Evolutionary conservation across 2,888 invertebrate genomes (phyloP).

Genomic region (Drosophila melanosoma): DNA sequence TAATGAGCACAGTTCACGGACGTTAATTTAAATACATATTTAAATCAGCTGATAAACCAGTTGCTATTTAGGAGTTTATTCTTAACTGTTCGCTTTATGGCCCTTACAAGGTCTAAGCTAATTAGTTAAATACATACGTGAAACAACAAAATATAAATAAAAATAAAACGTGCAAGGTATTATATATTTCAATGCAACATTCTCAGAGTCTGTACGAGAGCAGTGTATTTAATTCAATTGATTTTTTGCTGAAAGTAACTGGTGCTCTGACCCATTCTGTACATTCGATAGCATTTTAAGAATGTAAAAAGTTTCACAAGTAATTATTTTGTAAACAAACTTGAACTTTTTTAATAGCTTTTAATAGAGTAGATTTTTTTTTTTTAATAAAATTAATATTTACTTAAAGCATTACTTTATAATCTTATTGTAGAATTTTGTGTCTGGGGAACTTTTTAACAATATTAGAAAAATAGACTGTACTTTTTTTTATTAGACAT

Average conservation of each 20-base stretch:
- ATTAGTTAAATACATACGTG: conserved; percentile 31
- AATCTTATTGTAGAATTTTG: background rate
- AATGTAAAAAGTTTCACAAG: conserved; percentile 12
- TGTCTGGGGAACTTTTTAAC: background rate
- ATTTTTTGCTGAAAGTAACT: conserved; percentile 4
- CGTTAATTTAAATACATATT: conserved; percentile 56
- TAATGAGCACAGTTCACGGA: conserved; percentile 58
- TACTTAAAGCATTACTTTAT: background rate
- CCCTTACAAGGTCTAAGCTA: conserved; percentile 56
- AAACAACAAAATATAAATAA: conserved; percentile 5
- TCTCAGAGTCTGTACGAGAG: conserved; percentile 1
- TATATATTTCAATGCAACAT: conserved; percentile 2
- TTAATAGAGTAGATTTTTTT: conserved; percentile 6
- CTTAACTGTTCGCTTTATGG: conserved; percentile 26
- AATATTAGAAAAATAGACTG: background rate
- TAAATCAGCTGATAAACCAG: conserved; percentile 55
- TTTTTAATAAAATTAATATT: background rate
- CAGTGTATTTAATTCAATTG: background rate
- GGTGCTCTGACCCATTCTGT: too few species aligned
- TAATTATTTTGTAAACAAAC: conserved; percentile 11
- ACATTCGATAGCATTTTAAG: conserved; percentile 2
- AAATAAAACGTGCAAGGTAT: conserved; percentile 7
- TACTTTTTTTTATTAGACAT: background rate
- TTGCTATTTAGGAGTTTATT: conserved; percentile 28
- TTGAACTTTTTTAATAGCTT: conserved; percentile 20